Evolutionary conservation across 2,113 vertebrate species (phyloP), one percentile per base, ranked within the genome.

Genomic region (Osmerus mordax): DNA sequence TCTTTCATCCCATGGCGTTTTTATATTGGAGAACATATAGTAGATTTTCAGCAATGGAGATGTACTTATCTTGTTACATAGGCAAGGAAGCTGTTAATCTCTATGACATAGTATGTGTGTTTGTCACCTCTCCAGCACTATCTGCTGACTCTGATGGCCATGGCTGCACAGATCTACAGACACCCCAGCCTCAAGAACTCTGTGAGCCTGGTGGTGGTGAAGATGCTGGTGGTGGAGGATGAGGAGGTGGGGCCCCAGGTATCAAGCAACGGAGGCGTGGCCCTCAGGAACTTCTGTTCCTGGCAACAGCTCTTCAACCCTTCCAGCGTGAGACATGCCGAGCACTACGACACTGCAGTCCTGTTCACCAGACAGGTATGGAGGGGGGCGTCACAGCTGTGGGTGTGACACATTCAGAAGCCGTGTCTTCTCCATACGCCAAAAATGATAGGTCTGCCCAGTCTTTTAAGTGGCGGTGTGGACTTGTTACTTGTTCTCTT

Each of bases 351-450:
- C 85, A 96, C 94, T 0, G 95, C 95, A 65, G 86, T 96, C 58
- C 88, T 96, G 69, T 91, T 96, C 81, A 96, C 95, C 9, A 93
- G 94, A 89, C 89, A 94, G 94, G 94, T 96, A 75, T 21, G 87
- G 18, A 47, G 9, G 9, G 9, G 41, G 41, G 41, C 41, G 41
- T 47, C 9, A 11, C 41, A 47, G 41, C 41, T 47, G 41, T 12
- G 41, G 41, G 8, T 47, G 9, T 47, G 41, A 47, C 41, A 12
- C 41, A 47, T 47, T 9, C 41, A 47, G 9, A 47, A 47, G 41
- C 9, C 41, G 2, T 12, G 41, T 47, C 9, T 47, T 47, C 41
- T 47, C 41, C 41, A 12, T 12, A 47, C 9, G 7, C 7, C 41
- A 47, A 47, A 47, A 47, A 47, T 47, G 41, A 9, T 47, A 47